A percentile compares a stretch with the other conserved stretches of the same genome.
Conservation (phyloP, 1,140 invertebrate species). For the Medauroidea extradentata region DNA sequence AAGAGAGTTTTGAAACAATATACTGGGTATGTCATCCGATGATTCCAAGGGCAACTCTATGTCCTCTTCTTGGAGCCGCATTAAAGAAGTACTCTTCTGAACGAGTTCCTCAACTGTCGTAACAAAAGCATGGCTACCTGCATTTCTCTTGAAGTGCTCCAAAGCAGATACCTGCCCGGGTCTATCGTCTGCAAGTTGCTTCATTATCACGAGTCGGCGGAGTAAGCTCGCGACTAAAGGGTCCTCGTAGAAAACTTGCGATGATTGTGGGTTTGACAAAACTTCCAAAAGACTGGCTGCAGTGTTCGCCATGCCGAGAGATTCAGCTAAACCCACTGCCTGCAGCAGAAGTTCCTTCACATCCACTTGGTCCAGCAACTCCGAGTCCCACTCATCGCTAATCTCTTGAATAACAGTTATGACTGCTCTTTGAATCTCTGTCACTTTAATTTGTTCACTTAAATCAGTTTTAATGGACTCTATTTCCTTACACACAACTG, state of each 20-base stretch:
- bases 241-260: constrained; percentile 54
- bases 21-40: constrained; percentile 61
- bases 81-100: constrained; percentile 62
- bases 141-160: constrained; percentile 34
- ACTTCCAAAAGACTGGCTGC: constrained; percentile 52
- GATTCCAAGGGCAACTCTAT: constrained; percentile 45
- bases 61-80: constrained; percentile 59
- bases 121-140: constrained; percentile 59
- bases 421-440: constrained; percentile 58
- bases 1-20: constrained; percentile 62
- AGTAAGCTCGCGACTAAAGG: constrained; percentile 60
- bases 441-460: constrained; percentile 56
- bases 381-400: constrained; percentile 50
- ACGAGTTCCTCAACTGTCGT: constrained; percentile 64
- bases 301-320: constrained; percentile 60
- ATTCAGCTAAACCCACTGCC: constrained; percentile 63
- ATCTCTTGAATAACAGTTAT: constrained; percentile 54
- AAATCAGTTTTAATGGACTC: constrained; percentile 51
- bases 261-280: constrained; percentile 55
- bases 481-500: constrained; percentile 53
- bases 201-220: constrained; percentile 65
- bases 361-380: constrained; percentile 43
- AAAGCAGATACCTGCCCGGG: constrained; percentile 57
- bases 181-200: constrained; percentile 62
- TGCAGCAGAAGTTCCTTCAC: constrained; percentile 56